Evolutionary conservation across 1,140 invertebrate species (phyloP).

Genomic region (Macrosteles quadrilineatus): DNA sequence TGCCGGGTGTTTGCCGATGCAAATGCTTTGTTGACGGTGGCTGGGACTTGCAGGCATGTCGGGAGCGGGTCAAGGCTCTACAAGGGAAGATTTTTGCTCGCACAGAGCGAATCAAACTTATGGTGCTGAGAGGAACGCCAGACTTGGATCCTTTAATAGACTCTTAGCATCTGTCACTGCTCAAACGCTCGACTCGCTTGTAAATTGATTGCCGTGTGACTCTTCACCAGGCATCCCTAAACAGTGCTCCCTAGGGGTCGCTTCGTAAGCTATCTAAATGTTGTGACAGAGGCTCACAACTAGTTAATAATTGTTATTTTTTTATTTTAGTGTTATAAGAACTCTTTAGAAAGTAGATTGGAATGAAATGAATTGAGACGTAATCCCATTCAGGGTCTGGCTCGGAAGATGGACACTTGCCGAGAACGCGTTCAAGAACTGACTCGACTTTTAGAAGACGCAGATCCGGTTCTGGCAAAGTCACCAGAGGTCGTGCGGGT

Average conservation of each 20-base stretch:
- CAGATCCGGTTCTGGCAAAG: conserved; percentile 66
- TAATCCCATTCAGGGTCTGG: conserved; percentile 34
- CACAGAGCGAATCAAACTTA: conserved; percentile 82
- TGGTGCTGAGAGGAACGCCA: conserved; percentile 80
- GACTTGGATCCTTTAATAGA: conserved; percentile 65
- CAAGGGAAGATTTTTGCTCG: conserved; percentile 86
- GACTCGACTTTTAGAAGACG: conserved; percentile 60
- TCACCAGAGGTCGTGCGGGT: conserved; percentile 26
- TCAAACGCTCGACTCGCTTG: conserved; percentile 16
- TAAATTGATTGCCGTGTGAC: conserved; percentile 25
- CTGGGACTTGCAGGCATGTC: conserved; percentile 65
- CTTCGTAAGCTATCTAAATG: conserved; percentile 32
- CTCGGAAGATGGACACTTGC: conserved; percentile 35
- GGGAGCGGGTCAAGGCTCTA: conserved; percentile 79
- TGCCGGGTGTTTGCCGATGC: conserved; percentile 18
- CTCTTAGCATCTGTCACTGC: conserved; percentile 33
- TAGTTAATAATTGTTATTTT: conserved; percentile 30
- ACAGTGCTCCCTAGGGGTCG: conserved; percentile 17
- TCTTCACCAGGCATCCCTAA: conserved; percentile 30
- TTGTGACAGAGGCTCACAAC: conserved; percentile 32
- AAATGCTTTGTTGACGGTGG: conserved; percentile 30
- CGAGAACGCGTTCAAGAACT: conserved; percentile 34
- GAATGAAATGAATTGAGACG: conserved; percentile 35
- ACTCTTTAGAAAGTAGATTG: conserved; percentile 32
- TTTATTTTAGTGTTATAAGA: conserved; percentile 30